Base-by-base conservation (phyloP, 2,888 invertebrate genomes). In the Scaptomyza parva region DNA sequence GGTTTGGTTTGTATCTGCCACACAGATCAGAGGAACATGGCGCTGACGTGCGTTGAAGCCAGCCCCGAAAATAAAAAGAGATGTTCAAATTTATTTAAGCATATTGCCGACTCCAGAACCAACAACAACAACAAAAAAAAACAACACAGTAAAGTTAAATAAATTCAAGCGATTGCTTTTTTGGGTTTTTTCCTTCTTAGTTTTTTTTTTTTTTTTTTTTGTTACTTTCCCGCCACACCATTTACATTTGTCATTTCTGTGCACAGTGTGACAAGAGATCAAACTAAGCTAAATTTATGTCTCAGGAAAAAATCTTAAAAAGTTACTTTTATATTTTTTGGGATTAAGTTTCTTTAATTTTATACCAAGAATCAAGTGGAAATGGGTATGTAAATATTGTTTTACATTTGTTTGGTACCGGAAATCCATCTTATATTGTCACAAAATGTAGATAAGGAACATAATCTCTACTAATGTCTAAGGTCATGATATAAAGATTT, bases 41-140 rank as follows among this genome's bases (percentile, higher is more conserved):
- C 78, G 82, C 74, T 79, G 85, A 77, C 78, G 67, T 83, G 79
- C 72, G 60, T 45, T 66, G 54, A 18, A n/a, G 37, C 57, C 60
- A 69, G 65, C 37, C 54, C n/a, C n/a, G n/a, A 11, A 40, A 57
- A 35, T 35, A 14, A 66, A 55, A 61, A 59, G 65, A 79, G 68
- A 70, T 81, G 74, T 81, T 79, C 65, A 80, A 86, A 81, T 84
- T 80, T 84, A 80, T 86, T 86, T 77, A 76, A 62, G 77, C 76
- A 74, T 68, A 76, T 72, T 64, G 76, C 66, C 51, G 43, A 61
- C 45, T n/a, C 45, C 40, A 48, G 55, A 41, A 58, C n/a, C 45
- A 20, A 43, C 37, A 51, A 50, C 22, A 40, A 40, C 40, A 54
- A 57, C 43, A 45, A 57, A 82, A 71, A 62, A 69, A 52, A 47